A percentile compares a stretch with the other conserved stretches of the same genome.
These are phyloP conservation scores for Pelvicachromis taeniatus DNA, from an alignment of 2,113 vertebrate species.

Conservation along the genomic window DNA sequence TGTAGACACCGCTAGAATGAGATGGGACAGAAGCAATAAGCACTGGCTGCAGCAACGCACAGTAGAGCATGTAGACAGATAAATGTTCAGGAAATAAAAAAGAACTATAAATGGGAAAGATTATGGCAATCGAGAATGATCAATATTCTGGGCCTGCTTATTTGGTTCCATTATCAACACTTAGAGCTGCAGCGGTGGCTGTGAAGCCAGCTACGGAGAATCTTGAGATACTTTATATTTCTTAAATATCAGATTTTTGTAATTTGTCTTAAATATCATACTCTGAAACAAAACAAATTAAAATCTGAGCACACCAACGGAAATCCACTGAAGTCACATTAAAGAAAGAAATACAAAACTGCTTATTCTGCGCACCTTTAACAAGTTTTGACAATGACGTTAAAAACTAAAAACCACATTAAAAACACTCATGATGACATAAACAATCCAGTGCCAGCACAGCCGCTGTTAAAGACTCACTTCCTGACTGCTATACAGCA, in stretches of 20 bases:
- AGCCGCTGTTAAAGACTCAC: background rate
- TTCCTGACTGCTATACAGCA: background rate
- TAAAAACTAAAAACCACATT: background rate
- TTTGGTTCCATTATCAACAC: background rate
- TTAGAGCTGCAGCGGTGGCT: background rate
- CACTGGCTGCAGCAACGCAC: too few relatives aligned
- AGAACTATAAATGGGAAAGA: background rate
- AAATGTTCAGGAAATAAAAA: background rate
- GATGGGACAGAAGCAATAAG: background rate
- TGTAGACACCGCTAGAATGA: background rate
- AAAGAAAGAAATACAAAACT: background rate
- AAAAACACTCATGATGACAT: background rate
- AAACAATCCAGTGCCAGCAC: background rate
- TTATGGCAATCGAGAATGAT: background rate
- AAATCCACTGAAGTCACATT: background rate
- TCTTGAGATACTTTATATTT: background rate
- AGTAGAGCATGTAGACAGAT: background rate
- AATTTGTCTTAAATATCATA: background rate
- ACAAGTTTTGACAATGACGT: background rate
- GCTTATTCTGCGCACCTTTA: background rate
- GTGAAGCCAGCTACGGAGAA: background rate
- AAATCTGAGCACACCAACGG: background rate
- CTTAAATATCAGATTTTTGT: background rate
- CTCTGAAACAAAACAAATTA: background rate
- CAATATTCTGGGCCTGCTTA: background rate